phyloP scores from a whole-genome alignment of 2,888 invertebrate genomes.

The Hirtodrosophila histrioides region DNA sequence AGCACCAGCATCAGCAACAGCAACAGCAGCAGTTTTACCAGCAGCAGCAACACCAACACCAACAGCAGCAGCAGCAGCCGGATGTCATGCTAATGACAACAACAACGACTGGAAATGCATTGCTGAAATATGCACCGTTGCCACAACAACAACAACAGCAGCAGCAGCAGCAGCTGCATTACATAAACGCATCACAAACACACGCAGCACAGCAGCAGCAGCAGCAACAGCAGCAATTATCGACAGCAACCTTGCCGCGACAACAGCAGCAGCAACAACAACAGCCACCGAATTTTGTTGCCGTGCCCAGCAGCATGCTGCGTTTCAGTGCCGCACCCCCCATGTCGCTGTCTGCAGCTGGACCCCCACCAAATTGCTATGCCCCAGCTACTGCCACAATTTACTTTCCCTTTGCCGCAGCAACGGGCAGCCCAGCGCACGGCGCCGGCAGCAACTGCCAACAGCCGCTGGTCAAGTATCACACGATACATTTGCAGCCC shows the following conservation, averaged over 20 bases:
- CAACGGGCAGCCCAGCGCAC: constrained; percentile 36
- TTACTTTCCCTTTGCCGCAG: constrained; percentile 82
- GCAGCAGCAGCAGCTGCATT: constrained; percentile 49
- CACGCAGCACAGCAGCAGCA: constrained; percentile 57
- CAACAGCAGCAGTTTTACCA: constrained; percentile 50
- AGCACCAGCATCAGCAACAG: constrained; percentile 56
- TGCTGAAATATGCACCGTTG: constrained; percentile 62
- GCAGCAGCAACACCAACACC: constrained; percentile 41
- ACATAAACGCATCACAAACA: constrained; percentile 67
- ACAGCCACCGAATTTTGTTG: constrained; percentile 76
- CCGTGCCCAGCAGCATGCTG: constrained; percentile 80
- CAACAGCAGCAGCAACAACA: constrained; percentile 54
- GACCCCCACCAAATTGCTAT: constrained; percentile 73
- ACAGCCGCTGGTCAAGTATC: constrained; percentile 84
- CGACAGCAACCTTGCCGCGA: constrained; percentile 71
- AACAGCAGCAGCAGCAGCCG: constrained; percentile 65
- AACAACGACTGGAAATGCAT: constrained; percentile 65
- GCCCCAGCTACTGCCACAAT: constrained; percentile 81
- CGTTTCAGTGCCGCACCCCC: constrained; percentile 66
- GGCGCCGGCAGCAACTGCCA: constrained; percentile 43
- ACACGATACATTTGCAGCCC: constrained; percentile 83
- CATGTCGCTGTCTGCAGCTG: constrained; percentile 52
- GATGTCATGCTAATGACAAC: constrained; percentile 81
- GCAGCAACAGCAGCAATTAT: constrained; percentile 68
- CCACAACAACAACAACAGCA: constrained; percentile 45